phyloP scores from a whole-genome alignment of 1,140 invertebrate species.

The Drosophila takahashii region DNA sequence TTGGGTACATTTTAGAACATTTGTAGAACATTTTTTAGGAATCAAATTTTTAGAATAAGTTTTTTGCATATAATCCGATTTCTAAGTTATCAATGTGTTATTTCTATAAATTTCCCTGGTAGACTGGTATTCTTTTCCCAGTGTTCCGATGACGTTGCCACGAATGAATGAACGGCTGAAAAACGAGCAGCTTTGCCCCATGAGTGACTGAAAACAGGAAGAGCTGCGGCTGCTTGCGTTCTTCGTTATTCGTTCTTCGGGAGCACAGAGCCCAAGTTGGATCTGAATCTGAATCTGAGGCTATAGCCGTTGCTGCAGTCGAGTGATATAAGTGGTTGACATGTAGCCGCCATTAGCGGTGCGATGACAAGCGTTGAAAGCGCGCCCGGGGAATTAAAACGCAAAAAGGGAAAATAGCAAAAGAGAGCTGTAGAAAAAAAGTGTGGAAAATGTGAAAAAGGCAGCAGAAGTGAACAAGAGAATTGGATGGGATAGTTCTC shows the following conservation, averaged over 20 bases:
- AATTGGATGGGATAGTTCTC: constrained; percentile 63
- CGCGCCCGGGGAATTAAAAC: constrained; percentile 80
- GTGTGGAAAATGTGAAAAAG: constrained; percentile 10
- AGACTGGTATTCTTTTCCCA: background rate
- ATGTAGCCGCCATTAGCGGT: constrained; percentile 82
- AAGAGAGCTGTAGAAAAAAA: constrained; percentile 8
- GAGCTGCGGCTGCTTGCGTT: background rate
- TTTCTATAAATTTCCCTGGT: too few species aligned
- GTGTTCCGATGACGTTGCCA: constrained; percentile 39
- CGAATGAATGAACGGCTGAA: constrained; percentile 52
- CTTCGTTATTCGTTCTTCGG: background rate
- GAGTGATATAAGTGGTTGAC: constrained; percentile 79
- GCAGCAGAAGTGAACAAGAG: constrained; percentile 34
- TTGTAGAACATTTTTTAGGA: too few species aligned
- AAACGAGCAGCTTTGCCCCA: constrained; percentile 57
- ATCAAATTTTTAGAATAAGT: too few species aligned
- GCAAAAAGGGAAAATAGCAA: constrained; percentile 15
- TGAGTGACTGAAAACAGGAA: constrained; percentile 2
- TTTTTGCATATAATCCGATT: too few species aligned
- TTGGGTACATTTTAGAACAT: too few species aligned
- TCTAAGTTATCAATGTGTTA: background rate
- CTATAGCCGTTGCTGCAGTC: constrained; percentile 27
- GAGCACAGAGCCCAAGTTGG: background rate
- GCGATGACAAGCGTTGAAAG: constrained; percentile 82
- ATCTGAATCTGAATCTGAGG: constrained; percentile 18